Evolutionary conservation across 1,140 invertebrate species (phyloP).

Genomic region (Drosophila kohkoa): DNA sequence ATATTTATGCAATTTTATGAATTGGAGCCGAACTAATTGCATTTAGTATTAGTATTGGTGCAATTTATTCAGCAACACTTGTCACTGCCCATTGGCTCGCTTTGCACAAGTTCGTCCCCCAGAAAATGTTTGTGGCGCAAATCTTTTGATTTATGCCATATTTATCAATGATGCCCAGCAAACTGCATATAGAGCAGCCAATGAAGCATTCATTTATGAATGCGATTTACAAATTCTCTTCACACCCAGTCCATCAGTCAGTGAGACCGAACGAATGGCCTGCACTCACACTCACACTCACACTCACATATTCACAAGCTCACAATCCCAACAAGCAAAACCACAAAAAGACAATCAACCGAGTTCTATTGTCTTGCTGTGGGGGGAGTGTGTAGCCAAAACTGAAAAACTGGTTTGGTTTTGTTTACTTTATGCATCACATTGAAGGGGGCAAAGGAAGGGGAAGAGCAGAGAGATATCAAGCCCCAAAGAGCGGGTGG

Average conservation of each 20-base stretch:
- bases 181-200: slow-evolving; percentile 28
- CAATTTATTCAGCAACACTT: slow-evolving; percentile 52
- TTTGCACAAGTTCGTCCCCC: slow-evolving; percentile 30
- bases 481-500: slow-evolving; percentile 16
- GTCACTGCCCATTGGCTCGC: slow-evolving; percentile 42
- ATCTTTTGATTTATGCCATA: slow-evolving; percentile 69
- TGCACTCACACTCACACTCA: slow-evolving; percentile 7
- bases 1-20: slow-evolving; percentile 58
- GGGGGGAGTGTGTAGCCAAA: neutral
- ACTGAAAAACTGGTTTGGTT: slow-evolving; percentile 44
- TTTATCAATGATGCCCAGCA: slow-evolving; percentile 51
- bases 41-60: slow-evolving; percentile 54
- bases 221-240: slow-evolving; percentile 40
- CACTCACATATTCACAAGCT: neutral
- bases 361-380: slow-evolving; percentile 43
- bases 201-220: slow-evolving; percentile 47
- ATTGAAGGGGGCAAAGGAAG: neutral
- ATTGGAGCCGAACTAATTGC: slow-evolving; percentile 81
- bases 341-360: slow-evolving; percentile 51
- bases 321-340: slow-evolving; percentile 5
- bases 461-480: neutral
- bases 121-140: slow-evolving; percentile 38
- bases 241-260: slow-evolving; percentile 27
- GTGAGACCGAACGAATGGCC: slow-evolving; percentile 2
- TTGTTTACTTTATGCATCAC: slow-evolving; percentile 14